Evolutionary conservation across 2,888 invertebrate genomes (phyloP), one percentile per base, ranked within the genome.

Genomic region (Synergus japonicus): DNA sequence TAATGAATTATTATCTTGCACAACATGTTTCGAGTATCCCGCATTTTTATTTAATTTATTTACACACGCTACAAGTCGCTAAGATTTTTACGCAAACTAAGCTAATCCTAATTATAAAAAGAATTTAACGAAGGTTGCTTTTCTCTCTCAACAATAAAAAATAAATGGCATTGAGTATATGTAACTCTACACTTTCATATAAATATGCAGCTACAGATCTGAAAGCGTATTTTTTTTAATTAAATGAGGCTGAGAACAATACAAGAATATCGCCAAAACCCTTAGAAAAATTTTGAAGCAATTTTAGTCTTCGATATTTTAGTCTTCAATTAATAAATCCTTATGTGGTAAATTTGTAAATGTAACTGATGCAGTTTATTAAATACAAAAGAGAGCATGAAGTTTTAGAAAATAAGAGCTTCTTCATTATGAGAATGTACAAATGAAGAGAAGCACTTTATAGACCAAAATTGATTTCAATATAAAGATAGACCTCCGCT

Each of bases 41-140:
- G 73, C 73, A 73, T 73, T 67, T 67, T 46, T 44, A 46, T 13
- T 67, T 37, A 4, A 54, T n/a, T 73, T 73, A 73, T 73, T 41
- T 73, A 73, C 73, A 73, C 54, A 18, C 54, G 73, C 49, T 73
- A 73, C 49, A 37, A 73, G 49, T 73, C 37, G 37, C 73, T 54
- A 73, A 37, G 54, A 54, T 73, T 54, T 73, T 58, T 73, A 73
- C 18, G 54, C 60, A 78, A 81, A 78, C 82, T 84, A 85, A 82
- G 80, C 84, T 84, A 81, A 81, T 84, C 81, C 76, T 83, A 80
- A 80, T 81, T 69, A 80, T 73, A 18, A 44, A 77, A 76, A 79
- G 82, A 49, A 66, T 83, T 69, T n/a, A 44, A 65, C 54, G 67
- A 79, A 78, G 63, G 81, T 81, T 66, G 77, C 29, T 79, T 77